A percentile compares a stretch with the other conserved stretches of the same genome.
phyloP scores from a whole-genome alignment of 2,797 vertebrate species.

The Ibycter americanus region DNA sequence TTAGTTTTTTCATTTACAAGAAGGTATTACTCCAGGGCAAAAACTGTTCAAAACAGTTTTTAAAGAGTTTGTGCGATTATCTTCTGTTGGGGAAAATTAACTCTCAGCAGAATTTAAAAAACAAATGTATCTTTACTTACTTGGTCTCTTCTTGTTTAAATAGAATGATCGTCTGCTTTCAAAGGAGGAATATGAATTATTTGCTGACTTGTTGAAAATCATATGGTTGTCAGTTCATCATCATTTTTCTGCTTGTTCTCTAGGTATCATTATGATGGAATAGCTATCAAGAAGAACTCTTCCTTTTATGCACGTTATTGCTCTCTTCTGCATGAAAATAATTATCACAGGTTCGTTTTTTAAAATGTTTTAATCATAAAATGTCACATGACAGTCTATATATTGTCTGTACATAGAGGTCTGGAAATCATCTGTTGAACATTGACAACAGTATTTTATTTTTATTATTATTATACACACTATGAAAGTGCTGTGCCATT shows the following conservation, averaged over 20 bases:
- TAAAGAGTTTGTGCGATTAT: background rate
- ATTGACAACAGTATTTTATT: background rate
- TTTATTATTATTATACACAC: background rate
- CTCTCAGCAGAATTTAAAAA: background rate
- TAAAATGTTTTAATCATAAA: background rate
- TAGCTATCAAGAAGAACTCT: constrained; percentile 72
- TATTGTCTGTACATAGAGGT: background rate
- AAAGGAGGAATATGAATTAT: background rate
- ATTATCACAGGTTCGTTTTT: constrained; percentile 58
- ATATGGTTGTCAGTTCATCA: background rate
- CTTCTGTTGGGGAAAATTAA: background rate
- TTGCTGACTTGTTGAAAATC: background rate
- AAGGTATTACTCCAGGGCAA: background rate
- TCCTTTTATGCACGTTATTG: constrained; percentile 68
- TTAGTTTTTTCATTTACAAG: background rate
- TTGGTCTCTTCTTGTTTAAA: background rate
- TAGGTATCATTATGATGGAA: constrained; percentile 74
- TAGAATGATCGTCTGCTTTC: background rate
- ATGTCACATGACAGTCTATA: background rate
- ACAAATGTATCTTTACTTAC: background rate
- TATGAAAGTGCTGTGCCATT: background rate
- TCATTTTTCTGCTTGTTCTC: background rate
- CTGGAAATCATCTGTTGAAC: background rate
- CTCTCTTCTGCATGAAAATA: constrained; percentile 57
- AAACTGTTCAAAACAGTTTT: background rate